A percentile compares a stretch with the other conserved stretches of the same genome.
Conservation (phyloP, 2,113 vertebrate genomes). For the Zapus hudsonius region DNA sequence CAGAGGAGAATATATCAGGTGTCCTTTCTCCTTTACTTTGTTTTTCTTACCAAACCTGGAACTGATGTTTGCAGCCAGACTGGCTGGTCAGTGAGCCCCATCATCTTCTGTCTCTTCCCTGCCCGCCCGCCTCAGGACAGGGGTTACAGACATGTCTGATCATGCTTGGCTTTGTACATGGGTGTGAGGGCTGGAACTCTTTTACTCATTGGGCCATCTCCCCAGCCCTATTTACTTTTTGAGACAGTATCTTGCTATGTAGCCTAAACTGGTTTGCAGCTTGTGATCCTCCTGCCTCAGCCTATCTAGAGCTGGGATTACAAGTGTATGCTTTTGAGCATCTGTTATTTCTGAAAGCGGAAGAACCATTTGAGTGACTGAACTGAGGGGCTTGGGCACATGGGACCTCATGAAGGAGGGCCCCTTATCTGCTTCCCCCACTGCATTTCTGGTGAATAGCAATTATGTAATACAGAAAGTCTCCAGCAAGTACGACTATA, state of each 20-base stretch:
- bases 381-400: background rate
- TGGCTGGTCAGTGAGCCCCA: too few species aligned
- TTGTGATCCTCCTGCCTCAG: background rate
- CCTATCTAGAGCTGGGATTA: background rate
- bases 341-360: slow-evolving; percentile 15
- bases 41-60: too few species aligned
- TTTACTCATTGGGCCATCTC: background rate
- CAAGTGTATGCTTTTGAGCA: background rate
- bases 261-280: background rate
- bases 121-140: too few species aligned
- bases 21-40: too few species aligned
- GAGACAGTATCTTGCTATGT: background rate
- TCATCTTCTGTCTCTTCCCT: too few species aligned
- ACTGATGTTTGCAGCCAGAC: too few species aligned
- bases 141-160: too few species aligned
- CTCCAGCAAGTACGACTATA: slow-evolving; percentile 24
- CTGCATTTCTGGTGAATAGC: background rate
- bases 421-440: background rate
- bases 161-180: background rate
- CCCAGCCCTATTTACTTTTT: background rate
- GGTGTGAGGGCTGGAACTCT: background rate
- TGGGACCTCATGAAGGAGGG: background rate
- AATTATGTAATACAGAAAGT: slow-evolving; percentile 58
- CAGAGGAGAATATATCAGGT: too few species aligned
- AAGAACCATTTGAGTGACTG: background rate